These are phyloP conservation scores for Sebastes baramenuke DNA, from an alignment of 2,797 vertebrate genomes.

Conservation along the genomic window DNA sequence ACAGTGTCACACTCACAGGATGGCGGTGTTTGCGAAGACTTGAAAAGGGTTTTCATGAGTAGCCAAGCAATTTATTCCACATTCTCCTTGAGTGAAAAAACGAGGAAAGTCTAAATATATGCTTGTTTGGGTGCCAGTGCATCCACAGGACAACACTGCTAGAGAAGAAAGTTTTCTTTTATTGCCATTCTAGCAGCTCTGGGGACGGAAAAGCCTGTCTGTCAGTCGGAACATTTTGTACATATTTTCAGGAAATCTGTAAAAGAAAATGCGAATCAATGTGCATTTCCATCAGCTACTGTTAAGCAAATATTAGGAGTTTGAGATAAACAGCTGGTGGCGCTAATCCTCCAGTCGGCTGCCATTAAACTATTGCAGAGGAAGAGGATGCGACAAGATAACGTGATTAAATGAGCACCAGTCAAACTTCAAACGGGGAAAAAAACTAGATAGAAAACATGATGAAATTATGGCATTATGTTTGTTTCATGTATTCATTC, in stretches of 20 bases:
- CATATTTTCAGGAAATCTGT: not conserved
- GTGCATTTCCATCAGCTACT: not conserved
- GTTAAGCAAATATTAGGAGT: not conserved
- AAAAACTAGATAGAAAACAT: no score
- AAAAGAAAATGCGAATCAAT: not conserved
- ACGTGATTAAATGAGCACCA: not conserved
- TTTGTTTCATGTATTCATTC: no score
- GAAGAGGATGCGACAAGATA: not conserved
- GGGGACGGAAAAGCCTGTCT: not conserved
- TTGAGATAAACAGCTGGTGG: not conserved
- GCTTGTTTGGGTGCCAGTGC: not conserved
- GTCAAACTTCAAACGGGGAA: not conserved
- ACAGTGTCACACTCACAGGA: not conserved
- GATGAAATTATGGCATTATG: no score
- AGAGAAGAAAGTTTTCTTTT: not conserved
- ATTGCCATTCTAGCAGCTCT: not conserved
- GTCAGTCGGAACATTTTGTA: not conserved
- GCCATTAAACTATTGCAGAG: not conserved
- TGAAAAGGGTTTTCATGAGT: not conserved
- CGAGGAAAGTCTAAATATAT: not conserved
- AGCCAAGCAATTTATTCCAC: constrained; percentile 4
- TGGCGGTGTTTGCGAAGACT: not conserved
- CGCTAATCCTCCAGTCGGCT: not conserved
- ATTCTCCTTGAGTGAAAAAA: not conserved
- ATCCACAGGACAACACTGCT: not conserved